Conservation (phyloP, 1,140 invertebrate genomes). For the Leptopilina boulardi region DNA sequence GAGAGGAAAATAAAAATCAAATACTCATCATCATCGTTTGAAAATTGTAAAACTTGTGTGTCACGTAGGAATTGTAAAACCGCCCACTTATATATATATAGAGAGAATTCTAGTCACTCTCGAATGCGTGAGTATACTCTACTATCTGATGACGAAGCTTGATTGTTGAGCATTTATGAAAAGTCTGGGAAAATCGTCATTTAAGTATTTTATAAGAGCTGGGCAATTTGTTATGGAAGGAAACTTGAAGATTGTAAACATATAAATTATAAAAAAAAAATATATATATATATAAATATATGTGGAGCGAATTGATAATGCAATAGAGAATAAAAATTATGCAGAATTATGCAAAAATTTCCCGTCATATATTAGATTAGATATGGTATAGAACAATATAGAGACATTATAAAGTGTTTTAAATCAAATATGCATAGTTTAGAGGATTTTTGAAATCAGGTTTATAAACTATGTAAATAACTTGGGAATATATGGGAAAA, state of each 20-base stretch:
- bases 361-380: background rate
- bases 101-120: slow-evolving; percentile 56
- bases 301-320: background rate
- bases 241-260: background rate
- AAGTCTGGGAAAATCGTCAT: slow-evolving; percentile 21
- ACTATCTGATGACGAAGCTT: slow-evolving; percentile 13
- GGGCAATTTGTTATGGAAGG: background rate
- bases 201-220: too few species aligned
- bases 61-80: slow-evolving; percentile 52
- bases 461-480: too few species aligned
- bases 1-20: slow-evolving; percentile 38
- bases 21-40: slow-evolving; percentile 54
- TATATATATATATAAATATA: too few species aligned
- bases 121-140: slow-evolving; percentile 40
- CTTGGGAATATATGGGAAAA: too few species aligned
- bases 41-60: slow-evolving; percentile 52
- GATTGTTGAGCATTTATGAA: background rate
- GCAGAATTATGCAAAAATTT: background rate
- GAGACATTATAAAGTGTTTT: background rate
- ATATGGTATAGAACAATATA: background rate
- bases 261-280: too few species aligned
- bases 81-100: too few species aligned
- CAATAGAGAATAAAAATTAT: background rate
- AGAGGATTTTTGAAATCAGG: too few species aligned
- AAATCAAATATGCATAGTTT: background rate